Evolutionary conservation across 92 coral and sea anemone genomes (phyloP).

Genomic region (Galaxea fascicularis): DNA sequence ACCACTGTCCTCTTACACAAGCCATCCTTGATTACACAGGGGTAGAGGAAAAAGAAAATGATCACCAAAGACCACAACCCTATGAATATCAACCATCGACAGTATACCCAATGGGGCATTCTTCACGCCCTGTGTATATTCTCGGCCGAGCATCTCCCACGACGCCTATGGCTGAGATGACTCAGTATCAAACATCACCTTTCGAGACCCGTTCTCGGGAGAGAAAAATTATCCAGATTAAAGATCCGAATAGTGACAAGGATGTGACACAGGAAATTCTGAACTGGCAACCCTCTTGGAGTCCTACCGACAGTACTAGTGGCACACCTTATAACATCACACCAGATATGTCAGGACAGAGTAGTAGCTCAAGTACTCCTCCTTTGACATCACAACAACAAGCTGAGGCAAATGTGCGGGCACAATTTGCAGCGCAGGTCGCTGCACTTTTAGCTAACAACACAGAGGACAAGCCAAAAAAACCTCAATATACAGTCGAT

Average conservation of each 20-base stretch:
- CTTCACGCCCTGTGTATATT: slow-evolving; percentile 29
- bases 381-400: slow-evolving; percentile 56
- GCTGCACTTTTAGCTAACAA: slow-evolving; percentile 75
- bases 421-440: slow-evolving; percentile 89
- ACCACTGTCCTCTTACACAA: too few species aligned
- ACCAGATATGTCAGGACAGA: slow-evolving; percentile 73
- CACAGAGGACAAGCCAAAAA: slow-evolving; percentile 32
- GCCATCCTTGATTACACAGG: too few species aligned
- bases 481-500: background rate
- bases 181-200: slow-evolving; percentile 41
- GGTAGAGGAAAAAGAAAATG: slow-evolving; percentile 54
- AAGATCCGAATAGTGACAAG: slow-evolving; percentile 86
- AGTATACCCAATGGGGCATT: slow-evolving; percentile 39
- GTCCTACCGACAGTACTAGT: slow-evolving; percentile 40
- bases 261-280: slow-evolving; percentile 89
- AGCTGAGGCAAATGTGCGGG: slow-evolving; percentile 67
- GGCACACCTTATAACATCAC: slow-evolving; percentile 70
- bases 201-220: slow-evolving; percentile 70
- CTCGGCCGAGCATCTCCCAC: slow-evolving; percentile 32
- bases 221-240: slow-evolving; percentile 80
- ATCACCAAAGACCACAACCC: slow-evolving; percentile 52
- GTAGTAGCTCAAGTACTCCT: slow-evolving; percentile 80
- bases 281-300: slow-evolving; percentile 23
- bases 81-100: slow-evolving; percentile 40
- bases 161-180: slow-evolving; percentile 10